Percentiles rank a stretch among this genome's conserved stretches.
These are phyloP conservation scores for Chrysolina americana DNA, from an alignment of 2,888 invertebrate genomes.

Conservation along the genomic window DNA sequence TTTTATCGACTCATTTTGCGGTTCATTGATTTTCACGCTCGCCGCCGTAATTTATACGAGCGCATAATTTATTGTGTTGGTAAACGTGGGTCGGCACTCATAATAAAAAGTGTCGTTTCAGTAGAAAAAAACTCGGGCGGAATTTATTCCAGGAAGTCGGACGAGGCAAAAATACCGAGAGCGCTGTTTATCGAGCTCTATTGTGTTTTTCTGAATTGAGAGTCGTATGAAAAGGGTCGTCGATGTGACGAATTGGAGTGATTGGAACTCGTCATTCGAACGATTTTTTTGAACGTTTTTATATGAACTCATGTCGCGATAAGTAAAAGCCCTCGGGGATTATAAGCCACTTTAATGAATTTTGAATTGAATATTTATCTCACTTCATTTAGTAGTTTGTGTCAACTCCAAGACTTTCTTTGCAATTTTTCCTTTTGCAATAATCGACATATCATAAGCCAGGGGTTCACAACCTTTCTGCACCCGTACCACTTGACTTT, in stretches of 20 bases:
- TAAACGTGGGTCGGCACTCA: neutral
- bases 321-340: too few species aligned
- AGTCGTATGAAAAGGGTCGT: neutral
- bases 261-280: too few species aligned
- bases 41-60: neutral
- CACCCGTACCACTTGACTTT: too few species aligned
- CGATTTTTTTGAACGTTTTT: too few species aligned
- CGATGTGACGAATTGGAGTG: neutral
- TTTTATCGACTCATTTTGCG: neutral
- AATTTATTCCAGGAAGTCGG: neutral
- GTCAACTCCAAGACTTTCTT: too few species aligned
- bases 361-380: too few species aligned
- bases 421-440: too few species aligned
- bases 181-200: neutral
- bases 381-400: too few species aligned
- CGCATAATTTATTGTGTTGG: neutral
- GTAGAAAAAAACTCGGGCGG: neutral
- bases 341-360: too few species aligned
- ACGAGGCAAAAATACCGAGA: neutral
- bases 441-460: too few species aligned
- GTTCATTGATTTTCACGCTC: conserved; percentile 5
- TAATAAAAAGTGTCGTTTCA: neutral
- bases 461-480: too few species aligned
- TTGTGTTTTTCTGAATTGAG: neutral
- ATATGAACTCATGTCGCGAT: too few species aligned